Evolutionary conservation across 1,140 invertebrate genomes (phyloP), one percentile per base, ranked within the genome.

Genomic region (Teleopsis dalmanni): DNA sequence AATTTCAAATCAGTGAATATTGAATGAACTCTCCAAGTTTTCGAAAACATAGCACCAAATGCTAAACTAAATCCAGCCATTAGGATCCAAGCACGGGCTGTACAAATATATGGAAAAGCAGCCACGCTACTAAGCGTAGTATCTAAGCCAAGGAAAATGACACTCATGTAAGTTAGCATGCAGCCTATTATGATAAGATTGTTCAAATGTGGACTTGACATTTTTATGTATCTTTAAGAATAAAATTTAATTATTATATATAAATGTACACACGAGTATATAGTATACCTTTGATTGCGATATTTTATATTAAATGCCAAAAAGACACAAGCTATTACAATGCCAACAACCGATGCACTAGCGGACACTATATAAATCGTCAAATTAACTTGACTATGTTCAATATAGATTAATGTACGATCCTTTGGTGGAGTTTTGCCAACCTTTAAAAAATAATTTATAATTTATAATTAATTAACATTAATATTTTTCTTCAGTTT

Each of bases 31-130:
- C 95, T 75, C 93, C 93, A 98, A 0, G 96, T 99, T 77, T 99
- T 99, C 38, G 92, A 95, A 74, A 99, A 99, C 96, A 99, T 98
- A 26, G 95, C 93, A 3, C 96, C 96, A 60, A 99, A 99, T 3
- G 96, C 93, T 9, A 99, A 75, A 1, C 95, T 97, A 74, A 99
- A 99, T 1, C 96, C 96, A n/a, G 95, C 85, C 84, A 96, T 96
- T 38, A 99, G 76, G n/a, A 96, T 81, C 93, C 95, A 99, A 1
- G 93, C 91, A 41, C 93, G 70, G 43, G 95, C 92, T n/a, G 91
- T 92, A 73, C 95, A 98, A 55, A 97, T 91, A 68, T 92, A 91
- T 0, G 91, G 90, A 65, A 96, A 95, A 16, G 87, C 84, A 19
- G 83, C 82, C 72, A 87, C 81, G 58, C 82, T 87, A 55, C 91